Evolutionary conservation across 2,113 vertebrate species (phyloP).

Genomic region (Thinocorus orbignyianus): DNA sequence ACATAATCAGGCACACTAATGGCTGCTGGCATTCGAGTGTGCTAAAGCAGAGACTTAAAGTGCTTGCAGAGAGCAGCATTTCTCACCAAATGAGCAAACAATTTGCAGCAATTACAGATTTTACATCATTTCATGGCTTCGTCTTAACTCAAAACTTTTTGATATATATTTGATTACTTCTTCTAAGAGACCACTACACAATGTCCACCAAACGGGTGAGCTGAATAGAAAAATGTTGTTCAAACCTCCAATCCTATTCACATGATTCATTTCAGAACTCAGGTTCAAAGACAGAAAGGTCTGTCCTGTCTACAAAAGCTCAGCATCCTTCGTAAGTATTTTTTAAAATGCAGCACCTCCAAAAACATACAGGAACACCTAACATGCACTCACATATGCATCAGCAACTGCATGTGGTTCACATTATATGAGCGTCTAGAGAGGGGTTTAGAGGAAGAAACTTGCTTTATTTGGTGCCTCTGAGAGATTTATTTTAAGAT

Average conservation of each 20-base stretch:
- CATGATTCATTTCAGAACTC: neutral
- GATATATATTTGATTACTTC: neutral
- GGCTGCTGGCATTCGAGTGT: neutral
- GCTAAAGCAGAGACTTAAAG: neutral
- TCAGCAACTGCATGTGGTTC: neutral
- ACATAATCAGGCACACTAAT: neutral
- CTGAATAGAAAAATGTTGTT: neutral
- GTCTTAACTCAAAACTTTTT: neutral
- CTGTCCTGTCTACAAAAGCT: neutral
- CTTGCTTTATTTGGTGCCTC: neutral
- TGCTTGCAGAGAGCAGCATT: neutral
- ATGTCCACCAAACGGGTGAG: rapidly evolving
- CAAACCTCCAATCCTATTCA: neutral
- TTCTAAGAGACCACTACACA: neutral
- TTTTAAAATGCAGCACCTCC: neutral
- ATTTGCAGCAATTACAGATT: neutral
- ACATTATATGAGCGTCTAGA: neutral
- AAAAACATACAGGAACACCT: neutral
- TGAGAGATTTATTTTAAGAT: neutral
- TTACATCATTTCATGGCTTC: neutral
- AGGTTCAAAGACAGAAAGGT: neutral
- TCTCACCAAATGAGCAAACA: neutral
- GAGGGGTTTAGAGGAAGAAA: neutral
- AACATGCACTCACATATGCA: neutral
- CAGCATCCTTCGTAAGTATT: neutral